phyloP scores from a whole-genome alignment of 2,888 invertebrate genomes.

The Lasioglossum oenotherae region DNA sequence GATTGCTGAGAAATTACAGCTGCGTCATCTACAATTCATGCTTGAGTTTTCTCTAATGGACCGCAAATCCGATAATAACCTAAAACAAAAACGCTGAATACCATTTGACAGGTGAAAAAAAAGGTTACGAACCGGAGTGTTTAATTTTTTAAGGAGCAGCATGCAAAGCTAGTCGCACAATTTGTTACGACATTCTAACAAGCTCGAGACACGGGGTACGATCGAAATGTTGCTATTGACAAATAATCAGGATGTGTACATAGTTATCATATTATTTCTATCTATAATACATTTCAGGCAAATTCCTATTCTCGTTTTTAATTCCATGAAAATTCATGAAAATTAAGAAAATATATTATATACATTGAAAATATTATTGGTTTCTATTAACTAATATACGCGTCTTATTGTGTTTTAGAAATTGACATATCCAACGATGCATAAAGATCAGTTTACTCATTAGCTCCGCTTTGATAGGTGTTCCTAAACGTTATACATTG shows the following conservation, averaged over 20 bases:
- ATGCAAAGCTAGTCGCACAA: not conserved
- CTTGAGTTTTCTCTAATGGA: not conserved
- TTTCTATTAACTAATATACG: not conserved
- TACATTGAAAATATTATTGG: not conserved
- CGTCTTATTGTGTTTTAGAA: not conserved
- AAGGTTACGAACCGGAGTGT: not conserved
- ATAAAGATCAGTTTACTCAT: not conserved
- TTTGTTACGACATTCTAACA: not conserved
- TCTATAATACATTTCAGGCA: not conserved
- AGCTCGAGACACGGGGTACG: not conserved
- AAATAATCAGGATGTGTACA: not conserved
- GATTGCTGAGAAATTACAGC: not conserved
- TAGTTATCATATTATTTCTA: not conserved
- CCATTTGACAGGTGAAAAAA: not conserved
- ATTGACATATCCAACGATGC: not conserved
- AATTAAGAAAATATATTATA: not conserved
- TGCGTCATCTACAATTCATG: not conserved
- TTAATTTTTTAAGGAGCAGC: not conserved
- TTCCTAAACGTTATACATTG: not conserved
- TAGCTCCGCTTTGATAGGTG: not conserved
- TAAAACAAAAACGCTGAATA: not conserved
- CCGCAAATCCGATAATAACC: not conserved
- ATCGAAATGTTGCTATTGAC: not conserved
- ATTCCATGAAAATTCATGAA: not conserved
- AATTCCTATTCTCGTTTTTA: not conserved